Evolutionary conservation across 2,113 vertebrate genomes (phyloP), one percentile per base, ranked within the genome.

Genomic region (Nothobranchius furzeri): DNA sequence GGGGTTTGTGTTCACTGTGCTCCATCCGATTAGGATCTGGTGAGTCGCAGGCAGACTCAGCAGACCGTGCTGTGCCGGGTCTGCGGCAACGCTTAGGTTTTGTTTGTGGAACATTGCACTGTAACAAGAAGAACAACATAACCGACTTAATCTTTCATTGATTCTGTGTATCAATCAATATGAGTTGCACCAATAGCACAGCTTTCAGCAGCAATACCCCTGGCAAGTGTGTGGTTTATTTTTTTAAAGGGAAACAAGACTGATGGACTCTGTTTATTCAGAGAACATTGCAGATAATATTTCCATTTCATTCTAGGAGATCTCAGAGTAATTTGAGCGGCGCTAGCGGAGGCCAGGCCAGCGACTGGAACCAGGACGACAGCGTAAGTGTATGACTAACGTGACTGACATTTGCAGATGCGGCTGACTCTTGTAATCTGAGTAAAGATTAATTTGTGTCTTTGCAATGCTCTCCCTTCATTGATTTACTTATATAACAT

Each of bases 291-390:
- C 15, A 56, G 37, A 68, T 62, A 70, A 36, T 12, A 11, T 68
- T 55, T 53, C 52, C 42, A 55, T 46, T 82, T 15, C 80, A 61
- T 85, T 45, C 0, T 91, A 99, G 98, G 73, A 94, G 93, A 86
- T 93, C 95, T 0, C 94, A 94, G 80, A 96, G 95, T 85, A 96
- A 94, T 88, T 85, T 95, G 73, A 96, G 95, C 0, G 95, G 93
- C 78, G 93, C 94, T 45, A 96, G 94, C 0, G 92, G 93, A 80
- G 93, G 94, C 76, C 91, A 95, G 10, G 75, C 91, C 0, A 94
- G 92, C 52, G 95, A 96, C 75, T 99, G 96, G 96, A 94, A 91
- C 85, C 91, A 95, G 68, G 90, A 96, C 49, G 92, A 96, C 75
- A 92, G 93, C 9, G 96, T 97, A 83, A 95, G 95, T 85, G 55